Evolutionary conservation across 2,113 vertebrate genomes (phyloP).

Genomic region (Strix uralensis): DNA sequence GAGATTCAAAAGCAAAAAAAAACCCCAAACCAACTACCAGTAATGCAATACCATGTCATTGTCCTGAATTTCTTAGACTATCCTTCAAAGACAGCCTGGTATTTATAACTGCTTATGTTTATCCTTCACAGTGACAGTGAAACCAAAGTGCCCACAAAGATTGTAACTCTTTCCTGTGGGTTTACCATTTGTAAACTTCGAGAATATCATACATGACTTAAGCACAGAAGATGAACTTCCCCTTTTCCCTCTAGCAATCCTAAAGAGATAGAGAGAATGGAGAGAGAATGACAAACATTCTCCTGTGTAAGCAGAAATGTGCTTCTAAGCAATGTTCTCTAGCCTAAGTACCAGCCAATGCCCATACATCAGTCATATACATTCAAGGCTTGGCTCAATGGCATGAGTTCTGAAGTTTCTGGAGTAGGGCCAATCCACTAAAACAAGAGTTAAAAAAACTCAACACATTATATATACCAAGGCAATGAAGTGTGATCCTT

Average conservation of each 20-base stretch:
- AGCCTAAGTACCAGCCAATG: conserved; percentile 46
- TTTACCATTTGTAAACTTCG: conserved; percentile 53
- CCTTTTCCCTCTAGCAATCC: conserved; percentile 39
- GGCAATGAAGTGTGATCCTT: conserved; percentile 67
- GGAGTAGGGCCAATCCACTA: conserved; percentile 24
- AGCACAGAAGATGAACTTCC: background rate
- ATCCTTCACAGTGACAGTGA: conserved; percentile 54
- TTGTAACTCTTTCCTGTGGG: background rate
- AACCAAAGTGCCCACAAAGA: conserved; percentile 47
- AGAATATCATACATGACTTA: conserved; percentile 38
- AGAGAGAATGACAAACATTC: conserved; percentile 25
- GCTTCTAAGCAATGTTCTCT: conserved; percentile 33
- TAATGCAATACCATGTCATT: conserved; percentile 31
- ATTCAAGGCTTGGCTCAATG: conserved; percentile 72
- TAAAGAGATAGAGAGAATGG: conserved; percentile 22
- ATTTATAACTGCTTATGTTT: conserved; percentile 41
- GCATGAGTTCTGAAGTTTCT: conserved; percentile 59
- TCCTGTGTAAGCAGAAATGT: conserved; percentile 48
- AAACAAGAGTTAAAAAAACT: conserved; percentile 45
- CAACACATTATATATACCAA: conserved; percentile 62
- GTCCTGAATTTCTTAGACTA: conserved; percentile 27
- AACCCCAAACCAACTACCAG: conserved; percentile 4
- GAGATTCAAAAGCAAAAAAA: background rate
- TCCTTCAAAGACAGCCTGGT: conserved; percentile 41
- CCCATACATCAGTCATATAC: conserved; percentile 42